Evolutionary conservation across 2,113 vertebrate species (phyloP), one percentile per base, ranked within the genome.

Genomic region (Sceloporus tristichus): DNA sequence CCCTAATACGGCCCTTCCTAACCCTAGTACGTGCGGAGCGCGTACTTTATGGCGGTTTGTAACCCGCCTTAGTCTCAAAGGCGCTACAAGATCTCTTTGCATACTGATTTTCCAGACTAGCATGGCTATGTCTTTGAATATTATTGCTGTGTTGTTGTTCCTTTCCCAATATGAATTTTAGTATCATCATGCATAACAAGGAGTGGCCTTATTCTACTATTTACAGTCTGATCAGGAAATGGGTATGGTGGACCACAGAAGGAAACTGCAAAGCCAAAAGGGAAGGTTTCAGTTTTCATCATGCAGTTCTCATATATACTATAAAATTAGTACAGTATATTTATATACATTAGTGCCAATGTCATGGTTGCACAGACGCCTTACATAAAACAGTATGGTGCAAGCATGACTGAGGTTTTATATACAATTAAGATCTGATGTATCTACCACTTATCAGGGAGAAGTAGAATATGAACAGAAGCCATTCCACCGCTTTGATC

Each of bases 181-280:
- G 62, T 2, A 53, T 88, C 29, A 40, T 0, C 40, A 88, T 91
- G 90, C 38, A 74, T 6, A 21, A 16, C 3, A 68, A 7, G 1
- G 29, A 90, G 89, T 82, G 56, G 59, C 0, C 66, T 85, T 68
- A 75, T 85, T 59, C 70, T 84, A 79, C 9, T 59, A 18, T 89
- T 91, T 88, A 38, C 38, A 79, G 92, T 87, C 40, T 76, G 73
- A 25, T 91, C 80, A 80, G 90, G 71, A 59, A 42, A 68, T 18
- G 81, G 59, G 62, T 9, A 9, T 40, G 18, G 42, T 29, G 48
- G 66, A 48, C 4, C 48, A 48, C 48, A 48, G 48, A 21, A 13
- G 59, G 59, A 62, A 62, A 62, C 14, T 16, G 13, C 10, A 9
- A 29, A 71, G 27, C 10, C 9, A 7, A 71, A 27, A 27, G 25